phyloP scores from a whole-genome alignment of 2,113 vertebrate species.

The Nesogale talazaci region DNA sequence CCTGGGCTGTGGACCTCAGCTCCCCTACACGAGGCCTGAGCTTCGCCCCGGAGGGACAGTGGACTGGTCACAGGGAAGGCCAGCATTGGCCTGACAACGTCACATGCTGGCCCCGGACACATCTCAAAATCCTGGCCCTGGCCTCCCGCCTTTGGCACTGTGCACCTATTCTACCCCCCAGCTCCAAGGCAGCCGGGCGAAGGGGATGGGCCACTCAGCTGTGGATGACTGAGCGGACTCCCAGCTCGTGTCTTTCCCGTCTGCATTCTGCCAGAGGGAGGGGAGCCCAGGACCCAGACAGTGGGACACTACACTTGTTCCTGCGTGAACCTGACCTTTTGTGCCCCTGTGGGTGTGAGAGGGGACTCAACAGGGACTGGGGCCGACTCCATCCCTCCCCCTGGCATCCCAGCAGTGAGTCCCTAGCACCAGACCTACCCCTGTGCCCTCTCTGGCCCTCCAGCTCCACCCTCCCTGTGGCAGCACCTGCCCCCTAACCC shows the following conservation, averaged over 20 bases:
- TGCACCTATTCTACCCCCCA: background rate
- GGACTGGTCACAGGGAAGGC: background rate
- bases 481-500: background rate
- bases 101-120: background rate
- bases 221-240: too few relatives aligned
- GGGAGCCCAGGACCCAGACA: background rate
- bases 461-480: conserved; percentile 66
- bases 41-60: background rate
- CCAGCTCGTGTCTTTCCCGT: accelerated
- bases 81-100: background rate
- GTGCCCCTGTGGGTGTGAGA: background rate
- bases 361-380: background rate
- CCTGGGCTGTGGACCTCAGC: background rate
- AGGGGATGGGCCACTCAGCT: background rate
- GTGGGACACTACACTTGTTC: background rate
- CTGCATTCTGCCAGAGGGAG: background rate
- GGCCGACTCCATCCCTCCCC: background rate
- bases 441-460: background rate
- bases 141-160: background rate
- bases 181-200: background rate
- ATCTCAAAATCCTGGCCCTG: background rate
- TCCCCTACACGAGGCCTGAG: background rate
- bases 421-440: background rate
- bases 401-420: background rate
- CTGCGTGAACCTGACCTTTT: background rate